Evolutionary conservation across 2,797 vertebrate species (phyloP), one percentile per base, ranked within the genome.

Genomic region (Poecile montanus): DNA sequence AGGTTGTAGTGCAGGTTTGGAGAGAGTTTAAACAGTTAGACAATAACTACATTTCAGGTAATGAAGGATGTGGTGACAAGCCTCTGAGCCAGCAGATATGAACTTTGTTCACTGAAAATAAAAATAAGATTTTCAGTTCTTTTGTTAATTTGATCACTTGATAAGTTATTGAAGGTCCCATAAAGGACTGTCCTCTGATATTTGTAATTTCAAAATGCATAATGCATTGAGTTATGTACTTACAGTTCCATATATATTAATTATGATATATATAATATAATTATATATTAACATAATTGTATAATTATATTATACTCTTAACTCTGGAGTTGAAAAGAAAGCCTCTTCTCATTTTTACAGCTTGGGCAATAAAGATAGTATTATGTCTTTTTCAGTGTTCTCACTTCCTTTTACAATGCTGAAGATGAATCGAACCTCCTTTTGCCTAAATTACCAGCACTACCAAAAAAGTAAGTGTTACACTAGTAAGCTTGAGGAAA

Each of bases 361-460:
- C 27, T 70, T 57, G 30, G 7, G 13, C 75, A 18, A 7, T 62
- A 60, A 94, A 88, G 53, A 23, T 20, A 51, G 1, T 48, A 32
- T 65, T 85, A 34, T 2, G 54, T 97, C 11, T 95, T 73, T 98
- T 98, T 75, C 95, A 99, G 99, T 97, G 97, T 98, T 78, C 98
- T 99, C n/a, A 98, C 98, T 67, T 98, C 99, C 9, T 99, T 99
- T 97, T 99, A 99, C 95, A 98, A 98, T 91, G 98, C 99, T 23
- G 99, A 99, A 85, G 99, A 99, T 91, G 99, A 99, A 95, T 99
- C 99, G 65, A 99, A 98, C 85, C 98, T 99, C 58, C 99, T 99
- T 83, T 98, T 99, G 72, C 99, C 99, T 53, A 99, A 99, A 95
- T 94, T 99, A 71, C 99, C 99, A 30, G 98, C 99, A 0, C 98